A percentile compares a stretch with the other conserved stretches of the same genome.
Evolutionary conservation across 1,140 invertebrate genomes (phyloP).

Genomic region (Dysdera silvatica): DNA sequence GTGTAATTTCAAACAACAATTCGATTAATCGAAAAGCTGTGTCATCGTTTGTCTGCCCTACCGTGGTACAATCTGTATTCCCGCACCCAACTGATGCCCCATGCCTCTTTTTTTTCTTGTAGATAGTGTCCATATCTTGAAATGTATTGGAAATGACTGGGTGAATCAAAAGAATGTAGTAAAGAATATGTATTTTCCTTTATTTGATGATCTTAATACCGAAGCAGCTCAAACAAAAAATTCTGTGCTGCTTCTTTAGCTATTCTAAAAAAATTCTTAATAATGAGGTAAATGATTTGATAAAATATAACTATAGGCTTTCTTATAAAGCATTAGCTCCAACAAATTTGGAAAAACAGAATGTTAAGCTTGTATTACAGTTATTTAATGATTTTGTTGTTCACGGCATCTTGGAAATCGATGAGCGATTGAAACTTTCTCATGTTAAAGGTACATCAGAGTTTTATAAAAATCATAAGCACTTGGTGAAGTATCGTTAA

Average conservation of each 20-base stretch:
- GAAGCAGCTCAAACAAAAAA: not conserved
- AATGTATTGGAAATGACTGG: conserved; percentile 2
- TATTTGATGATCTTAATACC: conserved; percentile 6
- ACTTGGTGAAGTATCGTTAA: not conserved
- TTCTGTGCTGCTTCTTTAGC: not conserved
- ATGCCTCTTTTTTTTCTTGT: conserved; percentile 1
- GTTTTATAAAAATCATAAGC: not conserved
- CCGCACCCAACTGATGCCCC: not conserved
- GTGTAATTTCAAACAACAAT: conserved; percentile 29
- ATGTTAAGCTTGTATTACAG: not conserved
- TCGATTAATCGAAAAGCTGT: conserved; percentile 32
- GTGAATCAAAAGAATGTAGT: conserved; percentile 1
- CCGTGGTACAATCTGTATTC: conserved; percentile 1
- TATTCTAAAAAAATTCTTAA: not conserved
- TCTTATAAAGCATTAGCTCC: not conserved
- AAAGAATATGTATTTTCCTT: conserved; percentile 6
- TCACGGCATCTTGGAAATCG: not conserved
- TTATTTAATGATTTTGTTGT: not conserved
- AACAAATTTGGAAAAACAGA: not conserved
- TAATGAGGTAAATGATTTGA: not conserved
- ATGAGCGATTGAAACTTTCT: not conserved
- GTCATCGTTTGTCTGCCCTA: conserved; percentile 14
- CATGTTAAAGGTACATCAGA: not conserved
- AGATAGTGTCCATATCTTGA: conserved; percentile 8
- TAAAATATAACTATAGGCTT: not conserved